Percentiles rank a stretch among this genome's conserved stretches.
Evolutionary conservation across 2,888 invertebrate species (phyloP).

Genomic region (Lagria hirta): DNA sequence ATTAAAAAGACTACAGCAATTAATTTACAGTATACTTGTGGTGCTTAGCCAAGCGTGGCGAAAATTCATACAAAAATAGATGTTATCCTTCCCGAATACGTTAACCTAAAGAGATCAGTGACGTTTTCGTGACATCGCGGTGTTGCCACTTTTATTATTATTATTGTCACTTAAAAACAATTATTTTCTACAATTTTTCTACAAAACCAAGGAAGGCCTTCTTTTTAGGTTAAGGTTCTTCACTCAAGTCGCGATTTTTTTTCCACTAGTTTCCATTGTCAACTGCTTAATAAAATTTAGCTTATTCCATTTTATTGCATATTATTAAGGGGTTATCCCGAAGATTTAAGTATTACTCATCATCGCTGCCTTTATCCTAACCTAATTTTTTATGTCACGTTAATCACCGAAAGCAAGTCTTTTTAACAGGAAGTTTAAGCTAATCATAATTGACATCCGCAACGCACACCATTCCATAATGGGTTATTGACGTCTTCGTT

Average conservation of each 20-base stretch:
- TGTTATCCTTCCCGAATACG: constrained; percentile 12
- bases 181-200: constrained; percentile 5
- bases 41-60: too few species aligned
- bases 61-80: not conserved
- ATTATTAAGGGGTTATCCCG: too few species aligned
- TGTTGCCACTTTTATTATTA: constrained; percentile 30
- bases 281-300: not conserved
- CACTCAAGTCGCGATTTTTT: constrained; percentile 1
- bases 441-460: constrained; percentile 14
- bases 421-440: constrained; percentile 15
- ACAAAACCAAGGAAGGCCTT: constrained; percentile 5
- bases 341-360: too few species aligned
- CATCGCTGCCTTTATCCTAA: constrained; percentile 1
- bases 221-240: constrained; percentile 18
- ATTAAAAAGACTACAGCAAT: too few species aligned
- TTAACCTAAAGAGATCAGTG: constrained; percentile 32
- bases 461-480: constrained; percentile 1
- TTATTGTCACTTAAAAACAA: constrained; percentile 10
- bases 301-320: too few species aligned
- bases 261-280: not conserved
- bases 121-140: constrained; percentile 34
- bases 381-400: constrained; percentile 1
- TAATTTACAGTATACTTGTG: too few species aligned
- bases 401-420: not conserved
- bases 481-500: too few species aligned